Conservation (phyloP, 1,140 invertebrate species). For the Condylostylus longicornis region DNA sequence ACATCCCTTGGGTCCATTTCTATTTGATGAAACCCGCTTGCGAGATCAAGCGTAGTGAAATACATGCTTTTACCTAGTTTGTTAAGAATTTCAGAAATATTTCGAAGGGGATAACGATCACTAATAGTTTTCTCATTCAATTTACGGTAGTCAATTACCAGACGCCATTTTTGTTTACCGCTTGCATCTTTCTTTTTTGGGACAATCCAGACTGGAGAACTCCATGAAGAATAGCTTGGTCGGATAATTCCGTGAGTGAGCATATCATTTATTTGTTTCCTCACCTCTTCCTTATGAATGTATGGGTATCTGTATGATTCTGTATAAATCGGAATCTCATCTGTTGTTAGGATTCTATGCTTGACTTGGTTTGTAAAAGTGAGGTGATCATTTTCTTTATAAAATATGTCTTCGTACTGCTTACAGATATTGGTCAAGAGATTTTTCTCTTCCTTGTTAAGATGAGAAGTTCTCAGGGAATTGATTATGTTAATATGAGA, state of each 20-base stretch:
- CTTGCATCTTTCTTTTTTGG: constrained; percentile 14
- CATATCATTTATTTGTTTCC: constrained; percentile 22
- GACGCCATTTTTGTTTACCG: constrained; percentile 15
- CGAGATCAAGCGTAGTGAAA: constrained; percentile 34
- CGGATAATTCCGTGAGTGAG: constrained; percentile 12
- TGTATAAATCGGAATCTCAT: constrained; percentile 14
- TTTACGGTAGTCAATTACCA: constrained; percentile 31
- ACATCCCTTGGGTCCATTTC: constrained; percentile 21
- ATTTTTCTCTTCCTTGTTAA: no score
- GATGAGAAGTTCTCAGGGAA: no score
- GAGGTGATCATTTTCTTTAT: constrained; percentile 9
- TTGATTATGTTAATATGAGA: no score
- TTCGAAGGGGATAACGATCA: constrained; percentile 37
- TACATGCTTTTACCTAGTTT: constrained; percentile 26
- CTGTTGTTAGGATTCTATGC: constrained; percentile 13
- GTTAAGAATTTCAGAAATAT: constrained; percentile 33
- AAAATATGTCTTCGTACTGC: no score
- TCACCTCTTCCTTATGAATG: constrained; percentile 20
- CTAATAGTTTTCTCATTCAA: constrained; percentile 30
- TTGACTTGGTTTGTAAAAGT: constrained; percentile 14
- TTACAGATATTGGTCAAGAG: no score
- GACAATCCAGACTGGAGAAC: constrained; percentile 12
- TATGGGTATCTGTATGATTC: constrained; percentile 25
- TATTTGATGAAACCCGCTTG: constrained; percentile 37
- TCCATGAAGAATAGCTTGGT: constrained; percentile 9